Percentiles rank a stretch among this genome's conserved stretches.
Conservation (phyloP, 2,888 invertebrate genomes). For the Acleris sparsana region DNA sequence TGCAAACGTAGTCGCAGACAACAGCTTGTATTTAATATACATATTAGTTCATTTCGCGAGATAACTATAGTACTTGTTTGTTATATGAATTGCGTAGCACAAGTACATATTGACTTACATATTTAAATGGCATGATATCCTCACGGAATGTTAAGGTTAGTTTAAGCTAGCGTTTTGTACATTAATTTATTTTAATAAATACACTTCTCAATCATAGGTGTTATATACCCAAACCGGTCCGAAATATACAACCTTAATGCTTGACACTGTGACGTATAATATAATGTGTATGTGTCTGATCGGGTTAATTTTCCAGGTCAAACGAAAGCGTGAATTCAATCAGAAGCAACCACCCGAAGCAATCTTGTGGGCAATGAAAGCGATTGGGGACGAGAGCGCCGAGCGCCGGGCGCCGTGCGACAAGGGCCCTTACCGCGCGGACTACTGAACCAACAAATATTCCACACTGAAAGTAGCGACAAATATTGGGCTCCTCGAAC, state of each 20-base stretch:
- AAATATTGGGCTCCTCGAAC: slow-evolving; percentile 36
- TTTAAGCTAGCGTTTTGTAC: too few species aligned
- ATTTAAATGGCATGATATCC: too few species aligned
- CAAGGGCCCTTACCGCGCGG: slow-evolving; percentile 60
- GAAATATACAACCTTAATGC: slow-evolving; percentile 47
- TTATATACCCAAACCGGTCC: background rate
- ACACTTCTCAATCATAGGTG: too few species aligned
- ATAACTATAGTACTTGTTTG: too few species aligned
- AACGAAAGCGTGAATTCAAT: slow-evolving; percentile 71
- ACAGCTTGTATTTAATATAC: too few species aligned
- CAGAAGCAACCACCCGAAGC: slow-evolving; percentile 76
- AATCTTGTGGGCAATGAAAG: slow-evolving; percentile 70
- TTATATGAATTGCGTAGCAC: too few species aligned
- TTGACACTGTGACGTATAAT: slow-evolving; percentile 64
- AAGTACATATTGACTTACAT: too few species aligned
- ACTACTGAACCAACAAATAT: slow-evolving; percentile 55
- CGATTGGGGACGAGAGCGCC: slow-evolving; percentile 72
- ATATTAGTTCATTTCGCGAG: too few species aligned
- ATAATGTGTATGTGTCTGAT: slow-evolving; percentile 55
- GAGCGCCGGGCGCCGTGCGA: slow-evolving; percentile 62
- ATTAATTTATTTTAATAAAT: too few species aligned
- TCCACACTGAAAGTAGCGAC: slow-evolving; percentile 50
- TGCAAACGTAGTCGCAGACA: too few species aligned
- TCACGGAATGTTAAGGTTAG: too few species aligned
- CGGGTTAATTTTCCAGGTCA: slow-evolving; percentile 72